phyloP scores from a whole-genome alignment of 2,113 vertebrate genomes.

The Actenoides lindsayi region DNA sequence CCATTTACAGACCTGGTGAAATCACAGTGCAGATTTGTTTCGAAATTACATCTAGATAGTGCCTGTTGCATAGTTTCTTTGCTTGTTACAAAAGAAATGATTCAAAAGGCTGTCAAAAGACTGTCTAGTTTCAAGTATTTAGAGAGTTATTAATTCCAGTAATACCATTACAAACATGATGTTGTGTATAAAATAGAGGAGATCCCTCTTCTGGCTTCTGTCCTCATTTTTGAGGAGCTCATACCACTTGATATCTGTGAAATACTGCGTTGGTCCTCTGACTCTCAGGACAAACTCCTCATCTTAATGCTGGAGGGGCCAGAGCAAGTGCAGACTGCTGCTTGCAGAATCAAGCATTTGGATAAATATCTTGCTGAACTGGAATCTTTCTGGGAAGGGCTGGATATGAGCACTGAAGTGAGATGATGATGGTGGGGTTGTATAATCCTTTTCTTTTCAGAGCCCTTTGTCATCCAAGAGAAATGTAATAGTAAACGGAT shows the following conservation, averaged over 20 bases:
- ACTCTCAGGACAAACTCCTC: not conserved
- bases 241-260: not conserved
- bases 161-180: not conserved
- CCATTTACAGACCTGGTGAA: not conserved
- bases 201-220: not conserved
- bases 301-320: not conserved
- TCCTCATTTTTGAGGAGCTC: not conserved
- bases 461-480: not conserved
- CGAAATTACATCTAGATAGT: not conserved
- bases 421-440: fast-evolving
- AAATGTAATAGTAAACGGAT: not conserved
- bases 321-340: not conserved
- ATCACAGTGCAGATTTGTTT: not conserved
- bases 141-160: not conserved
- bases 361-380: conserved; percentile 3
- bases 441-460: not conserved
- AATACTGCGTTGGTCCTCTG: not conserved
- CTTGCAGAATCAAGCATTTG: not conserved
- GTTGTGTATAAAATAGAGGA: not conserved
- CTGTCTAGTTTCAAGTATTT: not conserved
- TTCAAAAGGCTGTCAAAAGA: not conserved
- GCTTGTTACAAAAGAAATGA: not conserved
- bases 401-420: not conserved
- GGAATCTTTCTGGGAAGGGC: not conserved
- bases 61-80: not conserved